Evolutionary conservation across 2,113 vertebrate species (phyloP), one percentile per base, ranked within the genome.

Genomic region (Abramis brama): DNA sequence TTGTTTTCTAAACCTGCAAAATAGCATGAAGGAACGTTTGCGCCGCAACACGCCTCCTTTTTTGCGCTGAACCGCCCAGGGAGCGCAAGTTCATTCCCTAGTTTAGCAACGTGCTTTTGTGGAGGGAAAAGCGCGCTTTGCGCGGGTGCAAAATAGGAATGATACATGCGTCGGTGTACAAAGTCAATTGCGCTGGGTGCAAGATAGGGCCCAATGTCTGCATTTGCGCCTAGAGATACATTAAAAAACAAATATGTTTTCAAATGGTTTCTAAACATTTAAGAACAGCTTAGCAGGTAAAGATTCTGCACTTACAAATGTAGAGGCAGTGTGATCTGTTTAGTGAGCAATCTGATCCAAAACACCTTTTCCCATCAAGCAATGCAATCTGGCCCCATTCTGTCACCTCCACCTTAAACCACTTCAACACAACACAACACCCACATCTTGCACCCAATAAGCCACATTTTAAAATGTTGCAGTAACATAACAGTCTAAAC

Each of bases 371-470:
- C 74, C 39, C 86, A 88, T 90, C 89, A 75, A 79, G 78, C 71
- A 75, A 64, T 89, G 88, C 91, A 87, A 91, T 90, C 87, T 92
- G 92, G 86, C 91, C 92, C 85, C 85, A 92, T 93, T 91, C 90
- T 93, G 92, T 93, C 91, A 91, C 85, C 84, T 80, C 45, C 76
- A 85, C 88, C 86, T 74, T 85, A 79, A 82, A 82, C 52, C 13
- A 71, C 80, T 66, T 57, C 77, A 79, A 86, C 82, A 85, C 43
- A 43, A 43, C 43, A 43, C 80, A 82, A 88, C 52, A 82, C 74
- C 73, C 64, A 77, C 47, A 87, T 84, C 79, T 79, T 64, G 47
- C 82, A 83, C 45, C 17, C 36, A 82, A 84, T 60, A 84, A 85
- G 52, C 66, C 57, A 57, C 77, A 62, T 74, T 17, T 81, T 70